Base-by-base conservation (phyloP, 2,888 invertebrate genomes). In the Mythimna vitellina region DNA sequence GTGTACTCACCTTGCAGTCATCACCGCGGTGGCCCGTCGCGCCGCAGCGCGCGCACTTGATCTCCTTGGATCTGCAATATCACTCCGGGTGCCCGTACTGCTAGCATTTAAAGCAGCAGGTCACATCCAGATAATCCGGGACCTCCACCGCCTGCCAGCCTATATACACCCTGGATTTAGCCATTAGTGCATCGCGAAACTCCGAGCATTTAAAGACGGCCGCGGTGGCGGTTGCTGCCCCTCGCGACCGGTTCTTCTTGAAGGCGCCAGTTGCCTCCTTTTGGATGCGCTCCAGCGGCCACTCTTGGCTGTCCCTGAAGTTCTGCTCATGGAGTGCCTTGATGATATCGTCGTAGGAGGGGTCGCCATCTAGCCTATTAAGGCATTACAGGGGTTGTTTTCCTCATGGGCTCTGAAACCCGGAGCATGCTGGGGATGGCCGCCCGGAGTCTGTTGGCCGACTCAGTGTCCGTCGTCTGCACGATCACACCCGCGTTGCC, bases 21-120 rank as follows among this genome's bases (percentile, higher is more conserved):
- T 49, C 65, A 0, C 38, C 9, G 0, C 54, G 20, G 64, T 88
- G 88, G 0, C 87, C 87, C 0, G n/a, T 7, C 0, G 62, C 79
- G 0, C 87, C 87, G 12, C 89, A 88, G 0, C 62, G 69, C 0
- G 78, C 71, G 35, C 89, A 89, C 0, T 62, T 76, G 0, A 2
- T 6, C 0, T 56, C 67, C 1, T 35, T 7, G 0, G 84, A 51
- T 0, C 77, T n/a, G 53, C 88, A 89, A n/a, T 70, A 78, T 1
- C 85, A 84, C 12, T 86, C 89, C 0, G 89, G 88, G 80, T 91
- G 89, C 0, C 90, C 89, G 32, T 88, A 90, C 2, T 79, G 78
- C 29, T 91, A 90, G 61, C 91, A 90, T 9, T 80, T 87, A 0
- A 6, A 51, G 73, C 88, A 89, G 78, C 88, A 87, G 0, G 87